A percentile compares a stretch with the other conserved stretches of the same genome.
phyloP scores from a whole-genome alignment of 2,888 invertebrate species.

The Zonitis immaculata region DNA sequence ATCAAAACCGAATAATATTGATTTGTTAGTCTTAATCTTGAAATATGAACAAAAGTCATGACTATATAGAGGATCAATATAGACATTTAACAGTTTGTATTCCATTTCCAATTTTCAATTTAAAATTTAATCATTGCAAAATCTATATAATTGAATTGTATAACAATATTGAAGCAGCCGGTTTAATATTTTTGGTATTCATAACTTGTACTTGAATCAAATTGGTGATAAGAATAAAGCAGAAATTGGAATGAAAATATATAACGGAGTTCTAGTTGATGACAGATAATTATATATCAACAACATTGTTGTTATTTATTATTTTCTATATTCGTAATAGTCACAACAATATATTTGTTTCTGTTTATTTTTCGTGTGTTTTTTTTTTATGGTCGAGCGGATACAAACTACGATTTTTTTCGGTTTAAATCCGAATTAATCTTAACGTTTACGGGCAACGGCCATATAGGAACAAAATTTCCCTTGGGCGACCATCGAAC shows the following conservation, averaged over 20 bases:
- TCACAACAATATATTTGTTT: too few species aligned
- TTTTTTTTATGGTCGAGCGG: too few species aligned
- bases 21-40: constrained; percentile 17
- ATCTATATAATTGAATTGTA: constrained; percentile 24
- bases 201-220: not conserved
- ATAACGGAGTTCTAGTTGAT: too few species aligned
- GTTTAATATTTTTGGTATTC: constrained; percentile 13
- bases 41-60: constrained; percentile 27
- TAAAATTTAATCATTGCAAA: constrained; percentile 25
- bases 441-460: not conserved
- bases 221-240: too few species aligned
- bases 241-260: too few species aligned
- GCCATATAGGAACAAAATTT: constrained; percentile 23
- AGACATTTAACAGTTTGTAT: constrained; percentile 31
- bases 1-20: not conserved
- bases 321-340: too few species aligned
- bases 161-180: constrained; percentile 14
- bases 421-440: not conserved
- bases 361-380: too few species aligned
- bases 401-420: constrained; percentile 20
- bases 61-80: constrained; percentile 33
- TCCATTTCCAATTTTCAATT: constrained; percentile 25
- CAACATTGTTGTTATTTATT: too few species aligned
- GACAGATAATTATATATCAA: too few species aligned
- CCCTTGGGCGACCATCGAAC: constrained; percentile 27